These are phyloP conservation scores for Pygoscelis antarcticus DNA, from an alignment of 2,113 vertebrate species.

Conservation along the genomic window DNA sequence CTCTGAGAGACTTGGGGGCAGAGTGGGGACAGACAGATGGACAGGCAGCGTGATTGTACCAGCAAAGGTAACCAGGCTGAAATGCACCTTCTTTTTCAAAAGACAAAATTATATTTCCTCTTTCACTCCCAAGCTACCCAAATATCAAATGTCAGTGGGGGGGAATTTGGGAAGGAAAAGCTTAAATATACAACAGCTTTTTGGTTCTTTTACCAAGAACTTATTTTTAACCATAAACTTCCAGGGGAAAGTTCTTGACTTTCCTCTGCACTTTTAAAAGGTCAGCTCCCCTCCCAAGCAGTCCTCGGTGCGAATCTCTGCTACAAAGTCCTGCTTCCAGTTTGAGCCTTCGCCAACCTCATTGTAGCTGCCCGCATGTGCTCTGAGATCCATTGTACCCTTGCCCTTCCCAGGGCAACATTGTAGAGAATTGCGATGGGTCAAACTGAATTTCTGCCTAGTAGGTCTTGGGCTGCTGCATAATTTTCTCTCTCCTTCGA, in stretches of 20 bases:
- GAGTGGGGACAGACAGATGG: neutral
- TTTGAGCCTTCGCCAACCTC: neutral
- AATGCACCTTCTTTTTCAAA: neutral
- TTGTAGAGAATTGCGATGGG: rapidly evolving
- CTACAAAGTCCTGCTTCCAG: neutral
- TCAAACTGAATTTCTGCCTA: neutral
- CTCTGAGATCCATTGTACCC: neutral
- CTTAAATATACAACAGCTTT: neutral
- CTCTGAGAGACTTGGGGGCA: neutral
- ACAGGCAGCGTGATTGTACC: rapidly evolving
- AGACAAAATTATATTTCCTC: neutral
- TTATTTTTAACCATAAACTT: neutral
- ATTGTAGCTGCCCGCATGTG: rapidly evolving
- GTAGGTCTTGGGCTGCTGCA: neutral
- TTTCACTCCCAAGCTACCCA: neutral
- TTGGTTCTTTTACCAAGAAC: neutral
- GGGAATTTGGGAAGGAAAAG: neutral
- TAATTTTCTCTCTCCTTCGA: neutral
- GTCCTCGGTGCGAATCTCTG: neutral
- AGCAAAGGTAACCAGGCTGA: neutral
- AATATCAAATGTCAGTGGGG: neutral
- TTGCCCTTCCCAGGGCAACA: neutral
- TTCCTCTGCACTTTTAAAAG: neutral
- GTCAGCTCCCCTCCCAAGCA: neutral
- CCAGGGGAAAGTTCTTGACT: neutral